Evolutionary conservation across 2,888 invertebrate species (phyloP), one percentile per base, ranked within the genome.

Genomic region (Drosophila histrio): DNA sequence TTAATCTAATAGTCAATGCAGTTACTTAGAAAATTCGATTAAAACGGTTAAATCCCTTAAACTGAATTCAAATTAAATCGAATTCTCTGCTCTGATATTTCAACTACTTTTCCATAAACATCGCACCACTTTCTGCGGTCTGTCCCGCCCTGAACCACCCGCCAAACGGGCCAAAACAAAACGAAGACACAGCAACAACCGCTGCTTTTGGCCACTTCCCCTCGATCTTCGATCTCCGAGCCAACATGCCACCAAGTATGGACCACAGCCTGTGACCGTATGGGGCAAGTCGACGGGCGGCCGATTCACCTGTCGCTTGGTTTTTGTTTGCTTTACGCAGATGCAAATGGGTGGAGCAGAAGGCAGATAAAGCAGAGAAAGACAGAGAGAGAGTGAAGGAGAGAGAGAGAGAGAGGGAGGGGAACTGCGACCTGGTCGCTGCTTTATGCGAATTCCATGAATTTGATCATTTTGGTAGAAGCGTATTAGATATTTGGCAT

Each of bases 391-490:
- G 19, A 38, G 32, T 43, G 41, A 46, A 32, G 13, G 7, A 15
- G 17, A 8, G 41, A n/a, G 19, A 41, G 34, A 13, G 21, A 34
- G 32, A 21, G 26, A 19, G 13, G 19, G n/a, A n/a, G 17, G 43
- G 43, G 36, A 41, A 15, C 32, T 49, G 66, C 64, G 69, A 70
- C 58, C 67, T 62, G 74, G 65, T 72, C 66, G 67, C 67, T 76
- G 83, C 71, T 75, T 83, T 72, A 79, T 68, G 74, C 79, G 86
- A 86, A 88, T 88, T 88, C 89, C 87, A 78, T 88, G 89, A 89
- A 89, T 89, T 77, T 81, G 81, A 81, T 84, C 87, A 80, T 80
- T 82, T 88, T 86, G 88, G 72, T 86, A 73, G 84, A 83, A 82
- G 78, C 73, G 77, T 72, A 82, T 84, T 84, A 84, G 84, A 84